Evolutionary conservation across 1,140 invertebrate species (phyloP).

Genomic region (Bombus difficillimus): DNA sequence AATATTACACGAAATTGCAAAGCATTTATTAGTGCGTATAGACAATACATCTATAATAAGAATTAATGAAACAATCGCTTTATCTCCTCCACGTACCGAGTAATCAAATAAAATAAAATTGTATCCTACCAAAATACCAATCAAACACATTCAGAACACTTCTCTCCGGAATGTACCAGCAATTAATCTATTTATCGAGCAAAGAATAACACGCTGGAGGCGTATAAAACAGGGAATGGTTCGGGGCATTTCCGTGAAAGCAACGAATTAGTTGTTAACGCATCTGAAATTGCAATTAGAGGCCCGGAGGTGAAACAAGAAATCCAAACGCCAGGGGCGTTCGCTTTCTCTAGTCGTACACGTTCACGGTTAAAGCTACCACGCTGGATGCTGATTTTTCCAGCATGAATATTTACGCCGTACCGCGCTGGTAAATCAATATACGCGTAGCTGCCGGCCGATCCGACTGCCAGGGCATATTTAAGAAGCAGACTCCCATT

Average conservation of each 20-base stretch:
- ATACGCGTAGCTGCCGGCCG: conserved; percentile 62
- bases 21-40: too few species aligned
- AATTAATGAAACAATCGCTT: too few species aligned
- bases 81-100: too few species aligned
- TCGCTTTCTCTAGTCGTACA: conserved; percentile 4
- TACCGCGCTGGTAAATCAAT: conserved; percentile 74
- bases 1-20: too few species aligned
- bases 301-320: conserved; percentile 18
- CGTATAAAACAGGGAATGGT: neutral
- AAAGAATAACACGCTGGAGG: neutral
- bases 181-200: neutral
- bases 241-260: too few species aligned
- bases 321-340: neutral
- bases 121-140: neutral
- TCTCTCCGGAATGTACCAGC: neutral
- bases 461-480: conserved; percentile 16
- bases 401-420: conserved; percentile 79
- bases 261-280: conserved; percentile 23
- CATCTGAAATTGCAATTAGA: conserved; percentile 53
- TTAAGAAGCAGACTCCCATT: conserved; percentile 11
- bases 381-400: conserved; percentile 69
- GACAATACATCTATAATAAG: too few species aligned
- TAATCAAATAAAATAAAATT: neutral
- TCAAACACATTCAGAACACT: neutral
- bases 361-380: conserved; percentile 28